Evolutionary conservation across 2,797 vertebrate genomes (phyloP).

Genomic region (Protonibea diacanthus): DNA sequence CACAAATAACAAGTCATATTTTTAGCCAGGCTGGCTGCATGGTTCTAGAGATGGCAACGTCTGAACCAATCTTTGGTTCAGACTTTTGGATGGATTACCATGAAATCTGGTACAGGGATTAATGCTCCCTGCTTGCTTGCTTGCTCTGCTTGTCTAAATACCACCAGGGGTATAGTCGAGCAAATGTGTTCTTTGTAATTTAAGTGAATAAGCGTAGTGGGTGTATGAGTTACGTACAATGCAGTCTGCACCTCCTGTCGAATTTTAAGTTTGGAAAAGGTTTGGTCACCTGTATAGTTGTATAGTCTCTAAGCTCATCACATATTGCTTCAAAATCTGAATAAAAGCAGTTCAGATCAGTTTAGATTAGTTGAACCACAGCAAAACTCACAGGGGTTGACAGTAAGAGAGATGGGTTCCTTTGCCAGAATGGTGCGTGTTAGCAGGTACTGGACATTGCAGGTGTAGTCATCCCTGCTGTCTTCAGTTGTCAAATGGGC

Average conservation of each 20-base stretch:
- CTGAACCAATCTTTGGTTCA: too few species aligned
- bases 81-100: neutral
- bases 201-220: neutral
- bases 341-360: neutral
- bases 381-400: constrained; percentile 87
- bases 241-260: neutral
- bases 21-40: neutral
- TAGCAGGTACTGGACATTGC: constrained; percentile 91
- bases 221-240: neutral
- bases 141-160: neutral
- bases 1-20: neutral
- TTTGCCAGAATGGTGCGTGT: constrained; percentile 92
- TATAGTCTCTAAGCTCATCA: neutral
- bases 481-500: constrained; percentile 86
- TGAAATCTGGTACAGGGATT: neutral
- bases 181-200: neutral
- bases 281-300: neutral
- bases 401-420: constrained; percentile 90
- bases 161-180: neutral
- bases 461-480: constrained; percentile 91
- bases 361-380: constrained; percentile 7
- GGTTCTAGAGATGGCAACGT: neutral
- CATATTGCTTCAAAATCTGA: neutral
- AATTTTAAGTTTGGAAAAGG: neutral
- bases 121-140: neutral